Evolutionary conservation across 1,140 invertebrate genomes (phyloP), one percentile per base, ranked within the genome.

Genomic region (Drosophila carrolli): DNA sequence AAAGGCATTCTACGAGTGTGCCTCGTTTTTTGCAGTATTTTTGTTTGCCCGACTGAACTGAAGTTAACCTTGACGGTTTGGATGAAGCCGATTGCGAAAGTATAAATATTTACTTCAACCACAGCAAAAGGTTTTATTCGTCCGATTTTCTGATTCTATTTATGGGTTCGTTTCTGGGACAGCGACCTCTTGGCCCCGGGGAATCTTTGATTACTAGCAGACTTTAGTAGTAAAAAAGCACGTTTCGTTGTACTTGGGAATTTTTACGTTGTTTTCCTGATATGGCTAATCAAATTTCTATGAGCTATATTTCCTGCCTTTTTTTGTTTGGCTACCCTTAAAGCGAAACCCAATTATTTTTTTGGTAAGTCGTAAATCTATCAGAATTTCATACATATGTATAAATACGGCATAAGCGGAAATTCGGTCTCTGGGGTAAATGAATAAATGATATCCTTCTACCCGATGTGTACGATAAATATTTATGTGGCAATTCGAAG

Each of bases 11-110:
- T 56, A 23, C 46, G 53, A 19, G 8, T 54, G 6, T 60, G 32
- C 38, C 35, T 32, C 7, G 50, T 19, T 70, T 51, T 51, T 19
- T 16, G 29, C 54, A 51, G 44, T 71, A 46, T 51, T 59, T 46
- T 50, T 75, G 38, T 75, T 54, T 61, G 63, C 63, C 79, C 44
- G 27, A 60, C 58, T 81, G 63, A 66, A 53, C 60, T 46, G 60
- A 78, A 86, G 86, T 75, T 75, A 86, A 81, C 74, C 78, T 78
- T 85, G 78, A 75, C 78, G 77, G 62, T 77, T 81, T 70, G 61
- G 62, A 77, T 68, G 59, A 53, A 68, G 47, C 43, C 46, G 29
- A 70, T 81, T 58, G 57, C 47, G 41, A 47, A 55, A 74, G 59
- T 71, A 46, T 59, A 76, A 55, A 75, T 59, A 80, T 70, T 19